These are phyloP conservation scores for Lasioglossum villosulum DNA, from an alignment of 2,888 invertebrate species.

Conservation along the genomic window DNA sequence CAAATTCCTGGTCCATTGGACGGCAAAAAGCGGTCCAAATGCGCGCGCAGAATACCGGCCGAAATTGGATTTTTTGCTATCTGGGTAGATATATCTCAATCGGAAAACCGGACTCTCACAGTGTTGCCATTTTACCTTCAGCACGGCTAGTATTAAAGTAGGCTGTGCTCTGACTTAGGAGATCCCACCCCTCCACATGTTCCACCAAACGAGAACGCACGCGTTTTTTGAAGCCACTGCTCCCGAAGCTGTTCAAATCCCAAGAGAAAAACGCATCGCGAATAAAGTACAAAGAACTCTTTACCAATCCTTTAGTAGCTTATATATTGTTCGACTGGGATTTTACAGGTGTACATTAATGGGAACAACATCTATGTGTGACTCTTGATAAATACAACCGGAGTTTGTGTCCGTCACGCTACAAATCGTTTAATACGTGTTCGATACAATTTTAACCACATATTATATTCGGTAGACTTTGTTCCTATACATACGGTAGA, in stretches of 20 bases:
- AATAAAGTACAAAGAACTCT: constrained; percentile 50
- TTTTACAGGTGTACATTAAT: constrained; percentile 79
- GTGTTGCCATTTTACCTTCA: too few relatives aligned
- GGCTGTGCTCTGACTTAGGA: too few relatives aligned
- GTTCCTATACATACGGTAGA: constrained; percentile 73
- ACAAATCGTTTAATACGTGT: constrained; percentile 66
- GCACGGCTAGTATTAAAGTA: too few relatives aligned
- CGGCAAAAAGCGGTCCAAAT: too few relatives aligned
- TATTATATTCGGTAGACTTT: constrained; percentile 66
- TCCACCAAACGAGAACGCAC: too few relatives aligned
- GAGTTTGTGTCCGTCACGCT: constrained; percentile 56
- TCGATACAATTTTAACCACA: constrained; percentile 62
- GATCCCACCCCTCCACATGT: too few relatives aligned
- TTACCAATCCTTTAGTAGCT: constrained; percentile 73
- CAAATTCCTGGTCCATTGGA: too few relatives aligned
- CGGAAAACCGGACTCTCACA: too few relatives aligned
- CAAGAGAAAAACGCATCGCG: not conserved
- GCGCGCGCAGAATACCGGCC: too few relatives aligned
- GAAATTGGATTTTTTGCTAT: too few relatives aligned
- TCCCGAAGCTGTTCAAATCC: not conserved
- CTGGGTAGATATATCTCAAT: too few relatives aligned
- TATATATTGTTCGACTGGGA: constrained; percentile 76
- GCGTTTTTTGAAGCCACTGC: too few relatives aligned
- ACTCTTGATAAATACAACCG: constrained; percentile 66
- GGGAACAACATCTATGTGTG: constrained; percentile 76